phyloP scores from a whole-genome alignment of 2,888 invertebrate genomes.

The Ornithoptera priamus region DNA sequence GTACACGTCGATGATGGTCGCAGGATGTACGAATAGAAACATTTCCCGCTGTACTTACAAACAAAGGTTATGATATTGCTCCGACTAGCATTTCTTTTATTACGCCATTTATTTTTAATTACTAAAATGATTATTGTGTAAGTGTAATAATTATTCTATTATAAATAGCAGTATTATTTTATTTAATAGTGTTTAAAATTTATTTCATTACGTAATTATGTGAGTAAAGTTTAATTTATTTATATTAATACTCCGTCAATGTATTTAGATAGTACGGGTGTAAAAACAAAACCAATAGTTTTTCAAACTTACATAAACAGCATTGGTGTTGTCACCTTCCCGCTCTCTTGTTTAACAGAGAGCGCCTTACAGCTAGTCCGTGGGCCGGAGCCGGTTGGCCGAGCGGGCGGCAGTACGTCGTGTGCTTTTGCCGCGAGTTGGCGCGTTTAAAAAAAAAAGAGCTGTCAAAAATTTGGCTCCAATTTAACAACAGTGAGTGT shows the following conservation, averaged over 20 bases:
- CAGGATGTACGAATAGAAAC: no score
- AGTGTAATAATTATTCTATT: no score
- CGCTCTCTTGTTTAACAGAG: slow-evolving; percentile 30
- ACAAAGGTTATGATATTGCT: no score
- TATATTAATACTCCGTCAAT: slow-evolving; percentile 2
- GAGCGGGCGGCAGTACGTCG: slow-evolving; percentile 42
- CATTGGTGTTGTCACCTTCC: slow-evolving; percentile 15
- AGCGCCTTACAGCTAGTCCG: slow-evolving; percentile 32
- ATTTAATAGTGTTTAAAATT: no score
- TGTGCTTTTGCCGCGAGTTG: slow-evolving; percentile 41
- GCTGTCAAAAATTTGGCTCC: slow-evolving; percentile 41
- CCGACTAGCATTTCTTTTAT: no score
- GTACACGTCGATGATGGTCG: no score
- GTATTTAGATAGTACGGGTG: slow-evolving; percentile 9
- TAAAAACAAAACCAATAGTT: slow-evolving; percentile 5
- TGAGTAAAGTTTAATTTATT: no score
- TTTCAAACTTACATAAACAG: slow-evolving; percentile 3
- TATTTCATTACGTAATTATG: no score
- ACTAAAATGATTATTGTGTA: no score
- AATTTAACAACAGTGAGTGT: slow-evolving; percentile 32
- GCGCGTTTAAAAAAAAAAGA: slow-evolving; percentile 38
- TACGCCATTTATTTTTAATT: no score
- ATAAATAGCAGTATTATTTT: no score
- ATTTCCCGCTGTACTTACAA: no score
- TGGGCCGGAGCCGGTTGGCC: slow-evolving; percentile 33